Conservation (phyloP, 2,888 invertebrate species). For the Catocala fraxini region DNA sequence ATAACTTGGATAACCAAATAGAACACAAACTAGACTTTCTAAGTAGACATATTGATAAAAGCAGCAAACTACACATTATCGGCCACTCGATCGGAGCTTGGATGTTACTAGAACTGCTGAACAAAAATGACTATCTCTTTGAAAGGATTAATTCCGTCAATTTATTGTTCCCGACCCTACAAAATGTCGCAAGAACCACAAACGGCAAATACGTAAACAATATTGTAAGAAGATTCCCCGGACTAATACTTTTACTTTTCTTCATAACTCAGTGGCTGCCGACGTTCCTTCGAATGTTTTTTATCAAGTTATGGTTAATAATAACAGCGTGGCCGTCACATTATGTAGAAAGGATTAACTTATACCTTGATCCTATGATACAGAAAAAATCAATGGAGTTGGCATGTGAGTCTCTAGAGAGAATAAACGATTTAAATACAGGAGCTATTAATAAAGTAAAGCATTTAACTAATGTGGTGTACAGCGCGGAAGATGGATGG, state of each 20-base stretch:
- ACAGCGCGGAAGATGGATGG: constrained; percentile 35
- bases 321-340: constrained; percentile 28
- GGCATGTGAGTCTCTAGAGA: constrained; percentile 36
- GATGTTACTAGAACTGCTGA: constrained; percentile 38
- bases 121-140: constrained; percentile 30
- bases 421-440: constrained; percentile 27
- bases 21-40: constrained; percentile 40
- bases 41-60: constrained; percentile 24
- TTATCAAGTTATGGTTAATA: constrained; percentile 26
- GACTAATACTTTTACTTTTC: constrained; percentile 31
- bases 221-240: constrained; percentile 27
- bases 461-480: constrained; percentile 38
- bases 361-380: constrained; percentile 31
- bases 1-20: constrained; percentile 31
- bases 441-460: constrained; percentile 32
- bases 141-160: constrained; percentile 33
- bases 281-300: constrained; percentile 16
- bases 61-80: constrained; percentile 31
- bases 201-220: constrained; percentile 37
- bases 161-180: constrained; percentile 42
- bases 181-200: constrained; percentile 29
- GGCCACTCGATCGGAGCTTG: constrained; percentile 39
- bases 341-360: constrained; percentile 27
- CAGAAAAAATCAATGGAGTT: constrained; percentile 33
- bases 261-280: constrained; percentile 30